These are phyloP conservation scores for Margaritifera margaritifera DNA, from an alignment of 2,888 invertebrate species.

Conservation along the genomic window DNA sequence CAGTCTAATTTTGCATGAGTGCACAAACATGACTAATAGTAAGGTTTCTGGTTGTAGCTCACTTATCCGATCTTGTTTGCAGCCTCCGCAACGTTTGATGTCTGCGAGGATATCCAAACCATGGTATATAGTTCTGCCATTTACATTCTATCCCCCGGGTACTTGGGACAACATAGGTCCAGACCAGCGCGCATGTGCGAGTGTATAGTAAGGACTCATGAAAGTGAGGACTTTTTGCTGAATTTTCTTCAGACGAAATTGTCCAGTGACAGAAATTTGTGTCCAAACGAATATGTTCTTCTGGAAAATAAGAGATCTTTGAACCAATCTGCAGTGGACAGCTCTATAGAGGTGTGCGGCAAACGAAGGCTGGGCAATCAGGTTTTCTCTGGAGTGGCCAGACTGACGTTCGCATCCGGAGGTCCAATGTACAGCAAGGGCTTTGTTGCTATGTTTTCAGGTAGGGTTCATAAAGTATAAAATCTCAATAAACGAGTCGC, in stretches of 20 bases:
- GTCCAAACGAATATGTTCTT: constrained; percentile 36
- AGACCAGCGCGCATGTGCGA: constrained; percentile 35
- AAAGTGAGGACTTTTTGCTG: constrained; percentile 31
- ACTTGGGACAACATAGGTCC: constrained; percentile 16
- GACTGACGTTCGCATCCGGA: constrained; percentile 34
- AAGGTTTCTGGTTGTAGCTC: not conserved
- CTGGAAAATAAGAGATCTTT: constrained; percentile 32
- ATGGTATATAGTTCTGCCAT: constrained; percentile 26
- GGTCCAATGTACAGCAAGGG: constrained; percentile 34
- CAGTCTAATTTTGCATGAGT: too few relatives aligned
- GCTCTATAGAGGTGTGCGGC: constrained; percentile 34
- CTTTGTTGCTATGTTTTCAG: constrained; percentile 32
- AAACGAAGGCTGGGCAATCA: constrained; percentile 21
- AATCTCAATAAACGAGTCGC: too few relatives aligned
- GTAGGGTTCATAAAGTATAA: not conserved
- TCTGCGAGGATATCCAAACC: constrained; percentile 31
- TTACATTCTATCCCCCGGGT: constrained; percentile 35
- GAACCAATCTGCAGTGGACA: constrained; percentile 26
- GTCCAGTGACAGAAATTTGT: constrained; percentile 24
- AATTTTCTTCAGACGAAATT: constrained; percentile 37
- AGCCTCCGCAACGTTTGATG: constrained; percentile 36
- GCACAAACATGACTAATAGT: too few relatives aligned
- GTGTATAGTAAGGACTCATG: constrained; percentile 33
- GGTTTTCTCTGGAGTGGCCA: constrained; percentile 27
- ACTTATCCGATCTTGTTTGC: not conserved